Conservation (phyloP, 2,888 invertebrate species). For the Lepidocyrtoides sp. region DNA sequence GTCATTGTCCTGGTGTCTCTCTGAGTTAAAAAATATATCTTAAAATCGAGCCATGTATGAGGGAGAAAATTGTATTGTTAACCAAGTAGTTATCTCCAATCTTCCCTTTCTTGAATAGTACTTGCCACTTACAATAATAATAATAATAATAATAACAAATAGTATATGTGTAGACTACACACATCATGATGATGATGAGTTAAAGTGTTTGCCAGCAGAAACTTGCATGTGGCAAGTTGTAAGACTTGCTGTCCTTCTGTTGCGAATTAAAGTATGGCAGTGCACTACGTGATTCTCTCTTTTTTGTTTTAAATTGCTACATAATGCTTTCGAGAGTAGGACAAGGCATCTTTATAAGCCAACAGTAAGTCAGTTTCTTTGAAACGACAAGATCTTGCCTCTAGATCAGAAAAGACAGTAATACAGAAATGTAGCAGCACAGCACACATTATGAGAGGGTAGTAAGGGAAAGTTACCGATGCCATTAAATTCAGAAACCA, state of each 20-base stretch:
- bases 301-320: constrained; percentile 5
- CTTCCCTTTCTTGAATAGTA: too few species aligned
- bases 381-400: constrained; percentile 27
- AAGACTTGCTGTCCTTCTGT: not conserved
- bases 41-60: too few species aligned
- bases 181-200: constrained; percentile 14
- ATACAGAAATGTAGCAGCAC: not conserved
- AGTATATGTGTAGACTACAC: not conserved
- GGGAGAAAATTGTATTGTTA: too few species aligned
- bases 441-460: not conserved
- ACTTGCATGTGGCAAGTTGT: constrained; percentile 11
- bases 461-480: constrained; percentile 46
- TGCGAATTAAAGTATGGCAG: not conserved
- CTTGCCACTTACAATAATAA: too few species aligned
- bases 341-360: constrained; percentile 8
- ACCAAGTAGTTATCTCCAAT: too few species aligned
- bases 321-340: not conserved
- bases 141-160: constrained; percentile 36
- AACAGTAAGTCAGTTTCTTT: constrained; percentile 3
- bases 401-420: constrained; percentile 22
- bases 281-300: too few species aligned
- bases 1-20: too few species aligned
- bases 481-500: constrained; percentile 38
- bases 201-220: not conserved
- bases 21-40: too few species aligned